Conservation (phyloP, 2,888 invertebrate species). For the Drosophila austrosaltans region DNA sequence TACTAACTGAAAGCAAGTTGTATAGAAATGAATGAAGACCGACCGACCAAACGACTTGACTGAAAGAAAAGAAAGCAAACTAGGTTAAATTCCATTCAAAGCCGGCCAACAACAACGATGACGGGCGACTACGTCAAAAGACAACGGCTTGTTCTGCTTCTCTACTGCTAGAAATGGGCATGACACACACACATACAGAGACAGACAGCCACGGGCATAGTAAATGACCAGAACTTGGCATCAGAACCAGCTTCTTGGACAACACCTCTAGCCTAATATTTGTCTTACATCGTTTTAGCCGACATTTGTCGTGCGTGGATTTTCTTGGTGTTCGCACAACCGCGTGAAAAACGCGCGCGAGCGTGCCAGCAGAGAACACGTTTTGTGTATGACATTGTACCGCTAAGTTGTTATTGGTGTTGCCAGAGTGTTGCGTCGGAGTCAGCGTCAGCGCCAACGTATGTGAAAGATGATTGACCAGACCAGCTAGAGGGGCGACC, state of each 20-base stretch:
- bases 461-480: slow-evolving; percentile 57
- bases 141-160: slow-evolving; percentile 68
- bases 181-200: slow-evolving; percentile 5
- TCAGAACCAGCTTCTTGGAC: slow-evolving; percentile 12
- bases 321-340: slow-evolving; percentile 38
- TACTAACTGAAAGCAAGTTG: slow-evolving; percentile 46
- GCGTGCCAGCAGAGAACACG: slow-evolving; percentile 51
- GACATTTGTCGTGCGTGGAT: slow-evolving; percentile 49
- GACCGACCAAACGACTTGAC: background rate
- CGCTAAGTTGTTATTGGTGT: slow-evolving; percentile 54
- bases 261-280: slow-evolving; percentile 53
- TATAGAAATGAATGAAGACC: slow-evolving; percentile 40
- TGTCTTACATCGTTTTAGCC: slow-evolving; percentile 54
- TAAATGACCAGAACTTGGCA: slow-evolving; percentile 34
- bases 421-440: slow-evolving; percentile 31
- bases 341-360: slow-evolving; percentile 44
- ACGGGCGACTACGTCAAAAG: background rate
- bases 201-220: slow-evolving; percentile 19
- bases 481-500: slow-evolving; percentile 24
- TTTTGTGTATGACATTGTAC: slow-evolving; percentile 60
- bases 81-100: slow-evolving; percentile 73
- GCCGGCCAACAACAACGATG: slow-evolving; percentile 48
- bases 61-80: slow-evolving; percentile 73
- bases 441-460: slow-evolving; percentile 7
- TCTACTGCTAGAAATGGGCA: slow-evolving; percentile 11